Evolutionary conservation across 2,797 vertebrate genomes (phyloP).

Genomic region (Sebastes paucispinis): DNA sequence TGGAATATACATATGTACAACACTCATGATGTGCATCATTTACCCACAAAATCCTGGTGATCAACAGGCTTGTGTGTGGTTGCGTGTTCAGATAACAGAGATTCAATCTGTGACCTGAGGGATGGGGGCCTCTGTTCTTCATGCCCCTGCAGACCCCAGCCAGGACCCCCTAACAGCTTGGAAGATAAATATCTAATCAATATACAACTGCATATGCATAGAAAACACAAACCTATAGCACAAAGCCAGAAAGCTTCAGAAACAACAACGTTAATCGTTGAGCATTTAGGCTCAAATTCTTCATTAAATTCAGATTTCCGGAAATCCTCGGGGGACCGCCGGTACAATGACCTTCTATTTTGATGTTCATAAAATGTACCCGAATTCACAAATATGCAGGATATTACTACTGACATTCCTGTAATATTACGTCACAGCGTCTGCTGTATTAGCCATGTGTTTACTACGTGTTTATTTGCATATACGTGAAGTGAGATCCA

Average conservation of each 20-base stretch:
- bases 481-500: too few relatives aligned
- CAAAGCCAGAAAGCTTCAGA: neutral
- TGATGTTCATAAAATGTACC: too few relatives aligned
- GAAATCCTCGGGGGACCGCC: too few relatives aligned
- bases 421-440: too few relatives aligned
- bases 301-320: neutral
- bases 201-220: conserved; percentile 63
- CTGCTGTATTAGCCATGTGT: too few relatives aligned
- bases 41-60: neutral
- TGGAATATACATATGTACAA: neutral
- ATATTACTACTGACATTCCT: too few relatives aligned
- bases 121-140: conserved; percentile 16
- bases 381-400: too few relatives aligned
- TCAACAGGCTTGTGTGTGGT: conserved; percentile 26
- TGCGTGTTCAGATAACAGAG: conserved; percentile 31
- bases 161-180: conserved; percentile 59
- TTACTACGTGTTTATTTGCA: too few relatives aligned
- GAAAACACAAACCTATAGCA: conserved; percentile 28
- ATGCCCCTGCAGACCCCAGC: conserved; percentile 31
- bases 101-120: conserved; percentile 55
- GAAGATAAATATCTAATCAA: conserved; percentile 73
- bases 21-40: neutral
- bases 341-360: too few relatives aligned
- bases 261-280: neutral
- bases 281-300: neutral